phyloP scores from a whole-genome alignment of 2,888 invertebrate genomes.

The Dinocampus coccinellae region DNA sequence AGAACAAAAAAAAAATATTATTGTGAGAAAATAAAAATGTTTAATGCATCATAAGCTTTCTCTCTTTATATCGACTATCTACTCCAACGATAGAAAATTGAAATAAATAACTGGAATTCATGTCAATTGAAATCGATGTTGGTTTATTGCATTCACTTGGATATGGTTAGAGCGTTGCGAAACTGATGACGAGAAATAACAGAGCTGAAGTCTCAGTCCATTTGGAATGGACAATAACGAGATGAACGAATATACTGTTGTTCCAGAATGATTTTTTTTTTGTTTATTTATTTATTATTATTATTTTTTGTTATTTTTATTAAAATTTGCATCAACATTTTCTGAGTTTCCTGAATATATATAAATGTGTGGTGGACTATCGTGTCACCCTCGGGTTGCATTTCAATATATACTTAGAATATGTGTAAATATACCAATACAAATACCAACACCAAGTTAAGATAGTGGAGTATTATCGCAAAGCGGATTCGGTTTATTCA shows the following conservation, averaged over 20 bases:
- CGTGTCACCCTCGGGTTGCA: background rate
- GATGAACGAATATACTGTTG: slow-evolving; percentile 23
- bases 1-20: background rate
- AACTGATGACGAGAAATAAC: slow-evolving; percentile 2
- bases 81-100: background rate
- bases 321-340: slow-evolving; percentile 32
- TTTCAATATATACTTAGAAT: slow-evolving; percentile 24
- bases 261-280: slow-evolving; percentile 22
- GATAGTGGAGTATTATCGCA: background rate
- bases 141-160: background rate
- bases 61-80: background rate
- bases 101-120: slow-evolving; percentile 19
- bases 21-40: background rate
- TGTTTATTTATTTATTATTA: too few relatives aligned
- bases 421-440: background rate
- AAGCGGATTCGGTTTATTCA: background rate
- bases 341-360: slow-evolving; percentile 30
- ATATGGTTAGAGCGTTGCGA: background rate
- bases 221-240: slow-evolving; percentile 27
- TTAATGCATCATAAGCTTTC: background rate
- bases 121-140: background rate
- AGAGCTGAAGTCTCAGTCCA: background rate
- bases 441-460: background rate
- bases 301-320: too few relatives aligned
- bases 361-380: slow-evolving; percentile 4